Base-by-base conservation (phyloP, 2,113 vertebrate species). In the Tympanuchus pallidicinctus region DNA sequence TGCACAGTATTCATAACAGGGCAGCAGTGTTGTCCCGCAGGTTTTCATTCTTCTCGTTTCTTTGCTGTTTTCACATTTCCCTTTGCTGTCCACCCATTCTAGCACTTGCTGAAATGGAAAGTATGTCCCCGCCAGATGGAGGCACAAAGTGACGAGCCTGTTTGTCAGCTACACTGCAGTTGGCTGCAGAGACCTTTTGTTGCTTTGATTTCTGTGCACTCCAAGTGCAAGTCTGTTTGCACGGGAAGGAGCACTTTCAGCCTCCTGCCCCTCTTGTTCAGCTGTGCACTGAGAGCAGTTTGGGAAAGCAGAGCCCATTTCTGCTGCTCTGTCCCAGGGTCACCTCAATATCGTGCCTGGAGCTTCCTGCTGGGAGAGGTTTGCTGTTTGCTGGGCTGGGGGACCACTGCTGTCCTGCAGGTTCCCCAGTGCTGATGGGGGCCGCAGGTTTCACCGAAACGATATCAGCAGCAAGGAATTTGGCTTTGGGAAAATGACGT, bases 271-370 rank as follows among this genome's bases (percentile, higher is more conserved):
- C 82, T 89, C 96, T 96, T 92, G 78, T 72, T 91, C 80, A 38
- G 83, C 95, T 97, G 94, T 93, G 95, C 22, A 66, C 94, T 90
- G 19, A 82, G 92, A 91, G 94, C 89, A 45, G 85, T 77, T n/a
- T 71, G 16, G 95, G 96, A 93, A 93, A 96, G 94, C 54, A 78
- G 95, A 95, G 97, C 90, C 96, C 90, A 95, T 97, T 92, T 97
- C 96, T 95, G 96, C 90, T 86, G 92, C 95, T 95, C 96, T 88
- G 54, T 47, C 93, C 95, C 74, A n/a, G 73, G 64, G 89, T 19
- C 28, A 13, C 90, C 50, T 42, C 95, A 97, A 76, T 72, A 65
- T 65, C 2, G 7, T 1, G 48, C 13, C 61, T 48, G 13, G 4
- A 43, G 38, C 50, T 78, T 13, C 24, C 36, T 4, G 48, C 40